phyloP scores from a whole-genome alignment of 2,797 vertebrate species.

The Aplochiton taeniatus region DNA sequence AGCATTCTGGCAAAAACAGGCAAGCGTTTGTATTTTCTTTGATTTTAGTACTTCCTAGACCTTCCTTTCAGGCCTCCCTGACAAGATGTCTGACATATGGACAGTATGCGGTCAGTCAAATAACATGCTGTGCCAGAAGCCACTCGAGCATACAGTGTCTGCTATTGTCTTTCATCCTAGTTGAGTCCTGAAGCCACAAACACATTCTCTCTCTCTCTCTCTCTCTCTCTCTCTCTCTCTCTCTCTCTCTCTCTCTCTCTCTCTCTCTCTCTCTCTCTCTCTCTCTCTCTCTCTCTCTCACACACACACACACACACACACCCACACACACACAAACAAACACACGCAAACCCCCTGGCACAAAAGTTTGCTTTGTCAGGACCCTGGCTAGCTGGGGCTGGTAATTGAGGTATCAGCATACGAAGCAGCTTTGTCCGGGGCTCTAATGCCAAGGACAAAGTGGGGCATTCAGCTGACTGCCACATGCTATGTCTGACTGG shows the following conservation, averaged over 20 bases:
- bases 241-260: not conserved
- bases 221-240: not conserved
- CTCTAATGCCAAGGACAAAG: constrained; percentile 82
- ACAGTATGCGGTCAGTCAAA: not conserved
- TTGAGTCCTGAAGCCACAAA: constrained; percentile 3
- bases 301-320: not conserved
- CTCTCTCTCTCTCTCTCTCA: not conserved
- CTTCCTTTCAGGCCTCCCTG: not conserved
- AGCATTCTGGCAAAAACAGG: not conserved
- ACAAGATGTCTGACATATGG: not conserved
- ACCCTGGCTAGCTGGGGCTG: constrained; percentile 44
- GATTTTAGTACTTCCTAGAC: not conserved
- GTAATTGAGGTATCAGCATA: constrained; percentile 64
- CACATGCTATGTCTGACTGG: constrained; percentile 56
- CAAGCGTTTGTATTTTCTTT: constrained; percentile 11
- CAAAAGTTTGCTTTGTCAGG: constrained; percentile 54
- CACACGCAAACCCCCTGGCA: constrained; percentile 9
- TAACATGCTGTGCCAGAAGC: not conserved
- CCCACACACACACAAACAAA: constrained; percentile 14
- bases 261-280: not conserved
- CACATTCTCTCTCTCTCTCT: not conserved
- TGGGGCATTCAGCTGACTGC: constrained; percentile 82
- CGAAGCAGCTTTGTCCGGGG: constrained; percentile 61
- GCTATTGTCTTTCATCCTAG: not conserved
- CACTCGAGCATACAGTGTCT: not conserved